Base-by-base conservation (phyloP, 2,797 vertebrate species). In the Enteromius trimaculatus region DNA sequence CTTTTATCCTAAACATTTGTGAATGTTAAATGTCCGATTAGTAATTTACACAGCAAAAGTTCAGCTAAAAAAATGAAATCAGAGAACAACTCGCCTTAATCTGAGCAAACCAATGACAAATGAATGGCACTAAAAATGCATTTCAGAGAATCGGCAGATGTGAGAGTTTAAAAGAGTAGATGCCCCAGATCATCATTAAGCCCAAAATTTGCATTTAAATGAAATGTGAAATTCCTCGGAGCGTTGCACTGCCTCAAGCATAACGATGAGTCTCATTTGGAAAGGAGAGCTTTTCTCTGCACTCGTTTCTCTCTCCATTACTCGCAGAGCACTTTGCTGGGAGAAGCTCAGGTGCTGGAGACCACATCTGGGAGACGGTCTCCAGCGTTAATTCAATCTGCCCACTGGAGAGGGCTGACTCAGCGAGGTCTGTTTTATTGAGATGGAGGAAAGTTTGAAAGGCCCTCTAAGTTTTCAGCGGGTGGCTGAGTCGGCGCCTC, bases 121-220 rank as follows among this genome's bases (percentile, higher is more conserved):
- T 19, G 21, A 72, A 64, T 66, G 47, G 42, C 78, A 62, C 77
- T 68, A 77, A 60, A 86, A 86, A 81, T 78, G 85, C 4, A 11
- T 72, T 16, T 31, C 72, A 58, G 34, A 31, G 34, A 82, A 47
- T 31, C 37, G 7, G 39, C 37, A 64, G 17, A 58, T 37, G 64
- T 58, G 21, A n/a, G 16, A 44, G 49, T 49, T 47, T 62, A 77
- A 84, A 84, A 71, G 53, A 69, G 62, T 58, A 77, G 60, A 77
- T 84, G 55, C 70, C 79, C 75, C 47, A 83, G 83, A 88, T 84
- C 42, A 81, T 87, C 69, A 84, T 89, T 85, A 89, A 83, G 84
- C 66, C 55, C 51, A 72, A 77, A 74, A 89, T 89, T 85, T 86
- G 77, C 83, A 88, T 88, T 87, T 86, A 83, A 89, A 88, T 88